Evolutionary conservation across 2,888 invertebrate genomes (phyloP), one percentile per base, ranked within the genome.

Genomic region (Drosophila stalkeri): DNA sequence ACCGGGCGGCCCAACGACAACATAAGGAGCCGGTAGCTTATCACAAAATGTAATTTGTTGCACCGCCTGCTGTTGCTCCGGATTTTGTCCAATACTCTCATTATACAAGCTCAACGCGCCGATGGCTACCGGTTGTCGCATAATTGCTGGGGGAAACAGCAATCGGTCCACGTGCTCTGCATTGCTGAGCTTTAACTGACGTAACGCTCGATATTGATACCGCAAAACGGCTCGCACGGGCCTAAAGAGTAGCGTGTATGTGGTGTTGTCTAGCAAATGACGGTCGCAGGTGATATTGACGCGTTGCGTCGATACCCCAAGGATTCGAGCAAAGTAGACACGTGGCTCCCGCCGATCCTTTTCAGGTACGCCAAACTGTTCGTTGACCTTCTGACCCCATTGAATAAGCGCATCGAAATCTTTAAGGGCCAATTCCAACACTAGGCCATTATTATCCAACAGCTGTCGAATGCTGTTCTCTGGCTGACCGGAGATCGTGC

Each of bases 1-100:
- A 93, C 95, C 74, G 94, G 82, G 80, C 9, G 80, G 80, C 2
- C 98, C 98, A 93, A 96, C 97, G 49, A 98, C 94, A 41, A 98
- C 94, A 88, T 97, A 98, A 0, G 98, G 98, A 1, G 94, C 94
- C 1, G 94, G 94, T 7, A 94, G 94, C 16, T 56, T 77, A 3
- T 56, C 16, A 16, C 64, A 57, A 3, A 86, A n/a, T 0, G 96
- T 86, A 55, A 97, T 96, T 82, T 96, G 95, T 59, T 93, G 90
- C 1, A 98, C 96, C 1, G 96, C 96, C 57, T 93, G 93, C 75
- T 93, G 93, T 86, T 97, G 96, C 80, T 95, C 94, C 0, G 91
- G 81, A 92, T 96, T 96, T 0, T 82, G 77, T 49, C 91, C 92
- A 39, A 96, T 93, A 0, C n/a, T 4, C n/a, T 18, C 11, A 46